A percentile compares a stretch with the other conserved stretches of the same genome.
Evolutionary conservation across 1,140 invertebrate species (phyloP).

Genomic region (Zaprionus davidi): DNA sequence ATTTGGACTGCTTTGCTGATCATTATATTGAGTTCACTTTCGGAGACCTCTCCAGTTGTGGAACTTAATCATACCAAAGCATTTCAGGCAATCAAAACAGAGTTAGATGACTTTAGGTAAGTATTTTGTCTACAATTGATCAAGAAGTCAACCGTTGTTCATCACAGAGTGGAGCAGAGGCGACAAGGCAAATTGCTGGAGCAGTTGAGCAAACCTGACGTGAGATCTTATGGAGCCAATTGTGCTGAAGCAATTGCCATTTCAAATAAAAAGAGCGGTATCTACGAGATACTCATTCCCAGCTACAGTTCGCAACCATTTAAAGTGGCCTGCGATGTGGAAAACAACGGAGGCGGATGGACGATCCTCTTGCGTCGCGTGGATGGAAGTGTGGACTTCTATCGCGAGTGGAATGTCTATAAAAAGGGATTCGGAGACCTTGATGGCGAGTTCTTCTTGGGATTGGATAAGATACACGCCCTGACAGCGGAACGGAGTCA

Average conservation of each 20-base stretch:
- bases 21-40: background rate
- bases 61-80: slow-evolving; percentile 1
- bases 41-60: background rate
- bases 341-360: background rate
- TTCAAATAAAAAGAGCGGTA: slow-evolving; percentile 1
- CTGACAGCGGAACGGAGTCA: background rate
- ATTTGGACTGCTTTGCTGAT: background rate
- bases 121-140: background rate
- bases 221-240: slow-evolving; percentile 1
- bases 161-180: background rate
- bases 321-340: slow-evolving; percentile 13
- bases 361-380: slow-evolving; percentile 4
- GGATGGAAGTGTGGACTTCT: slow-evolving; percentile 14
- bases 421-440: slow-evolving; percentile 13
- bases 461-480: slow-evolving; percentile 11
- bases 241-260: slow-evolving; percentile 3
- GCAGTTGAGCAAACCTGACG: background rate
- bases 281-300: slow-evolving; percentile 10
- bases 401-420: slow-evolving; percentile 2
- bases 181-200: background rate
- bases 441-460: slow-evolving; percentile 15
- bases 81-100: background rate
- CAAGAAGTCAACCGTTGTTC: background rate
- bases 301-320: slow-evolving; percentile 3
- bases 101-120: background rate